Percentiles rank a stretch among this genome's conserved stretches.
phyloP scores from a whole-genome alignment of 2,113 vertebrate species.

The Crypturellus undulatus region DNA sequence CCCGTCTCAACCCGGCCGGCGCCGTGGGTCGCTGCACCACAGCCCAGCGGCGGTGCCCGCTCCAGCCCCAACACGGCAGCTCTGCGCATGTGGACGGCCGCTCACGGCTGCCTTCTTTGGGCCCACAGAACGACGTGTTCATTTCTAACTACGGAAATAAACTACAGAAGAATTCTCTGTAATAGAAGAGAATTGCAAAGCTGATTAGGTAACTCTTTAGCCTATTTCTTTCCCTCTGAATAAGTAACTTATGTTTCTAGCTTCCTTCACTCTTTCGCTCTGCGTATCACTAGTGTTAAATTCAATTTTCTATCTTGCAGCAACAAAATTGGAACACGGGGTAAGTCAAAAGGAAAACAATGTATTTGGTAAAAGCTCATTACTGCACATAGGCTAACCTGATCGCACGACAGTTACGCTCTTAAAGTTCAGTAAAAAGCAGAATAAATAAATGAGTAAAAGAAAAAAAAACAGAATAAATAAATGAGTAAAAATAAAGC shows the following conservation, averaged over 20 bases:
- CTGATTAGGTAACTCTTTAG: background rate
- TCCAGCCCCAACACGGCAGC: accelerated
- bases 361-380: background rate
- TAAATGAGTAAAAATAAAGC: background rate
- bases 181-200: background rate
- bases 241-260: background rate
- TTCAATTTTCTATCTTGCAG: background rate
- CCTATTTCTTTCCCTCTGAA: background rate
- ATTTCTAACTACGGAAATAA: background rate
- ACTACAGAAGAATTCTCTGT: background rate
- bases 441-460: background rate
- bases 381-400: background rate
- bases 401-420: accelerated
- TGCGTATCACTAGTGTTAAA: background rate
- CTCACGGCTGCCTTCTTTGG: background rate
- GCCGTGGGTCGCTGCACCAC: accelerated
- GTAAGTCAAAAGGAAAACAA: conserved; percentile 23
- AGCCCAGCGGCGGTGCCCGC: accelerated
- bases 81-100: accelerated
- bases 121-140: background rate
- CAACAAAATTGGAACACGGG: background rate
- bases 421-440: background rate
- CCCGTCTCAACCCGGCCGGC: too few relatives aligned
- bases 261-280: background rate
- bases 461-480: accelerated